phyloP scores from a whole-genome alignment of 2,888 invertebrate species.

The Caenorhabditis sp. region DNA sequence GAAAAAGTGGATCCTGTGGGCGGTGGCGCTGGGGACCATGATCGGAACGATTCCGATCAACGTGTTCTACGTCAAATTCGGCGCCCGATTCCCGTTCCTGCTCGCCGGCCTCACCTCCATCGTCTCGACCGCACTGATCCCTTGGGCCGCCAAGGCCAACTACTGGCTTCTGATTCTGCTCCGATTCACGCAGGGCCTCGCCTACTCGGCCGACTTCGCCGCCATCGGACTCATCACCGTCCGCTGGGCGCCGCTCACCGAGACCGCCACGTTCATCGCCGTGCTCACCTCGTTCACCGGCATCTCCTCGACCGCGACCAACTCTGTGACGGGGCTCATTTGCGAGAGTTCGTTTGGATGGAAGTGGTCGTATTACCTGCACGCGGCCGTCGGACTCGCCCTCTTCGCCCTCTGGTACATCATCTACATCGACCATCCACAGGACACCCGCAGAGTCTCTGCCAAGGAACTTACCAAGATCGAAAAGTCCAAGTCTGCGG shows the following conservation, averaged over 20 bases:
- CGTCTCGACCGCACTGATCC: constrained; percentile 59
- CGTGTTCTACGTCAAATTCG: constrained; percentile 66
- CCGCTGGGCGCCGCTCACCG: constrained; percentile 71
- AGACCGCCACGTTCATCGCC: constrained; percentile 72
- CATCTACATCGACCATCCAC: constrained; percentile 64
- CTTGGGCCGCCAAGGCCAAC: constrained; percentile 56
- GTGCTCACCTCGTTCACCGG: constrained; percentile 73
- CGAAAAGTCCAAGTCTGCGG: constrained; percentile 60
- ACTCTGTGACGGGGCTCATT: constrained; percentile 66
- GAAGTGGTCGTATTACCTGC: constrained; percentile 55
- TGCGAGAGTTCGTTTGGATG: constrained; percentile 48
- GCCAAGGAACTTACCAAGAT: constrained; percentile 60
- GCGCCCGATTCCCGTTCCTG: constrained; percentile 64
- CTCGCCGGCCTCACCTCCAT: constrained; percentile 61
- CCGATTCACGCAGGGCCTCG: constrained; percentile 61
- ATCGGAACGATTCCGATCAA: constrained; percentile 72
- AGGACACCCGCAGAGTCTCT: constrained; percentile 54
- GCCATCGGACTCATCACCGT: constrained; percentile 67
- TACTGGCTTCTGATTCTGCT: constrained; percentile 49
- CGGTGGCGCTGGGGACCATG: constrained; percentile 70
- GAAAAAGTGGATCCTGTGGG: constrained; percentile 69
- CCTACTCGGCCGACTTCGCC: constrained; percentile 66
- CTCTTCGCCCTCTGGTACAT: constrained; percentile 63
- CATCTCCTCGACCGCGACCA: constrained; percentile 69
- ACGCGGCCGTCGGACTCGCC: constrained; percentile 35